These are phyloP conservation scores for Choristoneura fumiferana DNA, from an alignment of 1,140 invertebrate species.

Conservation along the genomic window DNA sequence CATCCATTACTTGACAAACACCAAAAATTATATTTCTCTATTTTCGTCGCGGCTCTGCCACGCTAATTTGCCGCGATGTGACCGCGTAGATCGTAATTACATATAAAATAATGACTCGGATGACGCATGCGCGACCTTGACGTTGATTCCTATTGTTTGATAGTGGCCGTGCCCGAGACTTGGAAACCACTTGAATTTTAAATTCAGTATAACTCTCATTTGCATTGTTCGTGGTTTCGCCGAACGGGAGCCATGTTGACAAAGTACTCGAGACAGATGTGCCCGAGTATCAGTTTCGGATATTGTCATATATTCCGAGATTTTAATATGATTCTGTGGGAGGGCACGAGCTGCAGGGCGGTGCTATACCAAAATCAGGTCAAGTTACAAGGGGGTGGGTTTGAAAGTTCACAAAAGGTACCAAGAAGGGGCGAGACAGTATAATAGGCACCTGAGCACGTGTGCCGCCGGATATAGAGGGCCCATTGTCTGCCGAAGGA, in stretches of 20 bases:
- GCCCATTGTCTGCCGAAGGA: constrained; percentile 71
- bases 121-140: constrained; percentile 62
- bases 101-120: constrained; percentile 56
- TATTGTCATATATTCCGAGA: constrained; percentile 20
- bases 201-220: constrained; percentile 40
- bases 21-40: constrained; percentile 1
- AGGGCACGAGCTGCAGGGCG: constrained; percentile 63
- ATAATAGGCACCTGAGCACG: constrained; percentile 77
- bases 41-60: constrained; percentile 1
- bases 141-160: constrained; percentile 64
- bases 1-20: neutral
- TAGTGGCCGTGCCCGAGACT: constrained; percentile 37
- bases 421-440: constrained; percentile 41
- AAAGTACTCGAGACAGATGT: constrained; percentile 54
- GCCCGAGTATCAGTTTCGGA: constrained; percentile 43
- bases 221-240: constrained; percentile 22
- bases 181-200: constrained; percentile 49
- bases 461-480: constrained; percentile 66
- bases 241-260: constrained; percentile 35
- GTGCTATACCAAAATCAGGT: constrained; percentile 55
- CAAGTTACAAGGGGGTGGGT: constrained; percentile 66
- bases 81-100: constrained; percentile 56
- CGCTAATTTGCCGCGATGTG: constrained; percentile 22
- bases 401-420: constrained; percentile 49
- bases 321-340: constrained; percentile 52